Evolutionary conservation across 2,888 invertebrate species (phyloP).

Genomic region (Caenorhabditis japonica): DNA sequence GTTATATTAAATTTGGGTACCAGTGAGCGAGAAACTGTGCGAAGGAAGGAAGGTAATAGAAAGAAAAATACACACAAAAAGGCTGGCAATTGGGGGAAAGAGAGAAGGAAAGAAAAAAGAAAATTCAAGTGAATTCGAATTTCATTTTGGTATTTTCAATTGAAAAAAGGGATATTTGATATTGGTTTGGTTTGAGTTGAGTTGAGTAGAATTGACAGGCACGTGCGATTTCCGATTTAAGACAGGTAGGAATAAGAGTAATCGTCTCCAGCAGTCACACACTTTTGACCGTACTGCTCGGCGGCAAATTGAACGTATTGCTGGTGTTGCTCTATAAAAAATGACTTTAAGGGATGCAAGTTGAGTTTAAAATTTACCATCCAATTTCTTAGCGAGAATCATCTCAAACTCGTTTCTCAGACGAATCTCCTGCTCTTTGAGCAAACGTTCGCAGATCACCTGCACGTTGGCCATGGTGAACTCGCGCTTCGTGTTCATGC

Average conservation of each 20-base stretch:
- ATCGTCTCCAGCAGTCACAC: conserved; percentile 41
- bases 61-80: background rate
- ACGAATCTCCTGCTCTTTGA: conserved; percentile 93
- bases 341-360: background rate
- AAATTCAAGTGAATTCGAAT: conserved; percentile 27
- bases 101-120: conserved; percentile 16
- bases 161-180: conserved; percentile 1
- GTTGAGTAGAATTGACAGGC: conserved; percentile 4
- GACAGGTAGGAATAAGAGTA: conserved; percentile 57
- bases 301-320: conserved; percentile 98
- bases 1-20: conserved; percentile 17
- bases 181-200: background rate
- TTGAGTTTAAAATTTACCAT: conserved; percentile 78
- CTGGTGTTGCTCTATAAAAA: conserved; percentile 90
- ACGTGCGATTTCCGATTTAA: conserved; percentile 15
- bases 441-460: conserved; percentile 95
- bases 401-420: conserved; percentile 94
- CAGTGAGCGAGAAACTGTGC: conserved; percentile 50
- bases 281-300: conserved; percentile 85
- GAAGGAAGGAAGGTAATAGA: too few species aligned
- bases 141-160: conserved; percentile 41
- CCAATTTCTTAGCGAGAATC: conserved; percentile 91
- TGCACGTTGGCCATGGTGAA: conserved; percentile 83
- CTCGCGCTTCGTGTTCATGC: conserved; percentile 18
- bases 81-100: conserved; percentile 4